Base-by-base conservation (phyloP, 2,113 vertebrate genomes). In the Pseudonaja textilis region DNA sequence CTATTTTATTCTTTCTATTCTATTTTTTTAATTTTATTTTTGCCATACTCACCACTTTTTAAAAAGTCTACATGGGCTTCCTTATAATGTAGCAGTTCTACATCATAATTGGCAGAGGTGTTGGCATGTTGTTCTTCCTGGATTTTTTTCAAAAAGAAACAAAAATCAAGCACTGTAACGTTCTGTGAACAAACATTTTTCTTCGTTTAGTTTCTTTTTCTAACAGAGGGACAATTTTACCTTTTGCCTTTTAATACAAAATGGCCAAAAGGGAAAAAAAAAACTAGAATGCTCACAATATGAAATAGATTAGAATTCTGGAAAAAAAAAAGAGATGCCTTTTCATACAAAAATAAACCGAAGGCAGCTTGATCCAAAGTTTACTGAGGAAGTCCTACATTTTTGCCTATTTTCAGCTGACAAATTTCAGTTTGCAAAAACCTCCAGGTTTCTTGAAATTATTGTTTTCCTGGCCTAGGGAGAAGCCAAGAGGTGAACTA, bases 111-210 rank as follows among this genome's bases (percentile, higher is more conserved):
- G 93, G 99, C 99, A 4, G 99, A 99, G 22, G 99, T 99, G 96
- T 99, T 99, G 91, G 99, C 99, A 85, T 99, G 99, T 59, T 99
- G 99, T 95, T 99, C 99, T 97, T 99, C 99, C 99, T 99, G 29
- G 29, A 69, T 69, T 69, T 69, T 59, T 25, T 56, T 22, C 22
- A 61, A 61, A 61, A 61, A 56, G 4, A 56, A 20, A 59, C 45
- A 89, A 97, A 96, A 95, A 52, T 94, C 96, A 93, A 96, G 95
- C 57, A 93, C 29, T 95, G 74, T 64, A 94, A 1, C 95, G 93
- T 92, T 12, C 88, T 0, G 93, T 16, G 93, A 45, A 92, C 3
- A 47, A 93, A 39, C 42, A 56, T 50, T 0, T 23, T 0, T 26
- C 54, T 20, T 23, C 14, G 16, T 94, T 94, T 11, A 93, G 34